These are phyloP conservation scores for Drosophila infuscata DNA, from an alignment of 2,888 invertebrate species.

Conservation along the genomic window DNA sequence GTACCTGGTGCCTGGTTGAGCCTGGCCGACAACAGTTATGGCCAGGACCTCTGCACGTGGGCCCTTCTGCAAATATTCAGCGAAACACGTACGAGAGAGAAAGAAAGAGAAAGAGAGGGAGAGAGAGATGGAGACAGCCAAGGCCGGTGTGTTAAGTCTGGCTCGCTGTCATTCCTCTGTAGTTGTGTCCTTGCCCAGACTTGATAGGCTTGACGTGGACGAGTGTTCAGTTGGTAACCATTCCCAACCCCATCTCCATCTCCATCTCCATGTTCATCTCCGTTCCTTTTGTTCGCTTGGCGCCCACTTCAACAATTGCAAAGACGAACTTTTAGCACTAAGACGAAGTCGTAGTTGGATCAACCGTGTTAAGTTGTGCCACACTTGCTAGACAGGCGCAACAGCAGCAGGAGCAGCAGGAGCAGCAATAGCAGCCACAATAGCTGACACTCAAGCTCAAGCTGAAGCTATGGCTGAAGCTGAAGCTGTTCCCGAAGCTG, in stretches of 20 bases:
- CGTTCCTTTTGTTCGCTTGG: slow-evolving; percentile 1
- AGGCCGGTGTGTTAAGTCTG: slow-evolving; percentile 20
- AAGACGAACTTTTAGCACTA: slow-evolving; percentile 32
- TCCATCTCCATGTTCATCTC: neutral
- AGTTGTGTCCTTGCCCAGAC: slow-evolving; percentile 38
- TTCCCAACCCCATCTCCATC: neutral
- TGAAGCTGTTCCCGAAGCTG: slow-evolving; percentile 7
- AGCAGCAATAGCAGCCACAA: slow-evolving; percentile 4
- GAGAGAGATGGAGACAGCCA: neutral
- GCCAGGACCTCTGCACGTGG: slow-evolving; percentile 1
- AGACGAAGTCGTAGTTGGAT: slow-evolving; percentile 17
- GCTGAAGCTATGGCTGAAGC: neutral
- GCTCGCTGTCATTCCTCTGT: slow-evolving; percentile 53
- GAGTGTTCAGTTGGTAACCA: neutral
- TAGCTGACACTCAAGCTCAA: slow-evolving; percentile 9
- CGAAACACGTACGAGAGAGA: slow-evolving; percentile 48
- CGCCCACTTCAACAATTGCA: slow-evolving; percentile 40
- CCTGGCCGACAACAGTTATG: neutral
- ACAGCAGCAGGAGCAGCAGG: neutral
- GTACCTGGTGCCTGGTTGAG: neutral
- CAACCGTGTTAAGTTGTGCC: slow-evolving; percentile 35
- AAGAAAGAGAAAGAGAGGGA: neutral
- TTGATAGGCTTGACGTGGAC: slow-evolving; percentile 66
- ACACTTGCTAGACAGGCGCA: slow-evolving; percentile 27
- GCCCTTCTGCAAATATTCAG: slow-evolving; percentile 34